Conservation (phyloP, 92 coral and sea anemone genomes). For the Parazoanthus swiftii region DNA sequence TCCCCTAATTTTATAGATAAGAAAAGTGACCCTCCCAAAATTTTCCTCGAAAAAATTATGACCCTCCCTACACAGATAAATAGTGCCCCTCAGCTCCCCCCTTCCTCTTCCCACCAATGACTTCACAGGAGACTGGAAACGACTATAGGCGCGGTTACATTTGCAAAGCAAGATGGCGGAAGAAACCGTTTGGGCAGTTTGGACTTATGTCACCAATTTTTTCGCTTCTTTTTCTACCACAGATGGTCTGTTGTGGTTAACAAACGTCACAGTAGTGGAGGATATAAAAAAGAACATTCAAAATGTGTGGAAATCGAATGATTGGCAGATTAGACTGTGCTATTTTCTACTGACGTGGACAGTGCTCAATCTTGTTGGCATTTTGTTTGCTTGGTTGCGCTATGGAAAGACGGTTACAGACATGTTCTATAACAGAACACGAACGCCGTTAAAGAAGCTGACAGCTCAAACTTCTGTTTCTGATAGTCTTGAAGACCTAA, state of each 20-base stretch:
- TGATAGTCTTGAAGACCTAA: constrained; percentile 70
- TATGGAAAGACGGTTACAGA: constrained; percentile 73
- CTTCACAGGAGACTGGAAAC: too few species aligned
- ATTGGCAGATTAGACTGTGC: constrained; percentile 96
- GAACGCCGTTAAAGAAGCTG: constrained; percentile 53
- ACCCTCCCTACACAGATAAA: too few species aligned
- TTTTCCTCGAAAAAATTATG: too few species aligned
- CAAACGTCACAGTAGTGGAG: constrained; percentile 9
- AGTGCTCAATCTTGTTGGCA: constrained; percentile 72
- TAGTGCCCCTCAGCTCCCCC: too few species aligned
- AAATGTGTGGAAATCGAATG: constrained; percentile 66
- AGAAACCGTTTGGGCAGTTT: not conserved
- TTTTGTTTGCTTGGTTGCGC: constrained; percentile 82
- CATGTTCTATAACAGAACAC: constrained; percentile 81
- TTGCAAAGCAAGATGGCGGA: constrained; percentile 36
- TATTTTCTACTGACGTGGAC: constrained; percentile 72
- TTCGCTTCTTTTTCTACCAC: not conserved
- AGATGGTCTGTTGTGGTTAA: not conserved
- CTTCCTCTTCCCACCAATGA: too few species aligned
- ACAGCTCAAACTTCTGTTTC: constrained; percentile 33
- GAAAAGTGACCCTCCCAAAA: too few species aligned
- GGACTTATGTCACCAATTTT: not conserved
- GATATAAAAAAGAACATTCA: constrained; percentile 35
- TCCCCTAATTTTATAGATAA: too few species aligned
- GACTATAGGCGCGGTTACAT: constrained; percentile 15